phyloP scores from a whole-genome alignment of 1,140 invertebrate species.

The Diorhabda sublineata region DNA sequence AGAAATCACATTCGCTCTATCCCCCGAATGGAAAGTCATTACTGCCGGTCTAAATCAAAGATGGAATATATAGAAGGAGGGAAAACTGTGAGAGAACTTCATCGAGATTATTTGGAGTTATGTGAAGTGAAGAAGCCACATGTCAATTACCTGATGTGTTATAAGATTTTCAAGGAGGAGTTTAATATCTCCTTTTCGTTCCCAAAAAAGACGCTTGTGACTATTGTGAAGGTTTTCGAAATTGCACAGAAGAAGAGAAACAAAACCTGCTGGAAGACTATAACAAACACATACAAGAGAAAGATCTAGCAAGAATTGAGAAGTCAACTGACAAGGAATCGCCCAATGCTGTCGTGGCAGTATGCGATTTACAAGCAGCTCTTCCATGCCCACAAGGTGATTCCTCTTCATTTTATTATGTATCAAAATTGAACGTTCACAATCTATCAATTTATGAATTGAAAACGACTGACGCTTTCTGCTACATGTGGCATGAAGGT shows the following conservation, averaged over 20 bases:
- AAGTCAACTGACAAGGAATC: not conserved
- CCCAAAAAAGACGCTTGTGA: slow-evolving; percentile 14
- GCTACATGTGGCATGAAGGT: slow-evolving; percentile 40
- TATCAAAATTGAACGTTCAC: slow-evolving; percentile 33
- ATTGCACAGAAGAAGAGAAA: slow-evolving; percentile 36
- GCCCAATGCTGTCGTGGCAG: slow-evolving; percentile 3
- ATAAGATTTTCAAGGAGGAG: slow-evolving; percentile 2
- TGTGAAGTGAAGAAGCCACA: not conserved
- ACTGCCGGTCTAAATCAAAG: slow-evolving; percentile 25
- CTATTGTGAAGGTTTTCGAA: slow-evolving; percentile 33
- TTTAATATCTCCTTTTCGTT: slow-evolving; percentile 19
- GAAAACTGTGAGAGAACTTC: slow-evolving; percentile 29
- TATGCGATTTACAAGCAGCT: too few species aligned
- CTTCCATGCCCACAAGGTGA: slow-evolving; percentile 21
- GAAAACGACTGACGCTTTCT: slow-evolving; percentile 26
- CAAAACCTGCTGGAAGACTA: slow-evolving; percentile 30
- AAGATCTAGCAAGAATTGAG: slow-evolving; percentile 28
- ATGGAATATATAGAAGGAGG: slow-evolving; percentile 33
- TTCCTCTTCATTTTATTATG: slow-evolving; percentile 33
- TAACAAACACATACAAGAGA: slow-evolving; percentile 37
- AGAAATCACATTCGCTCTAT: slow-evolving; percentile 28
- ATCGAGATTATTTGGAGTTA: slow-evolving; percentile 5
- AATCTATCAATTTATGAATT: slow-evolving; percentile 38
- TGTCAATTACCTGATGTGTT: slow-evolving; percentile 5
- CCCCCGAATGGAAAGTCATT: slow-evolving; percentile 33